Conservation (phyloP, 2,888 invertebrate genomes). For the Zygothrica quintamaculata region DNA sequence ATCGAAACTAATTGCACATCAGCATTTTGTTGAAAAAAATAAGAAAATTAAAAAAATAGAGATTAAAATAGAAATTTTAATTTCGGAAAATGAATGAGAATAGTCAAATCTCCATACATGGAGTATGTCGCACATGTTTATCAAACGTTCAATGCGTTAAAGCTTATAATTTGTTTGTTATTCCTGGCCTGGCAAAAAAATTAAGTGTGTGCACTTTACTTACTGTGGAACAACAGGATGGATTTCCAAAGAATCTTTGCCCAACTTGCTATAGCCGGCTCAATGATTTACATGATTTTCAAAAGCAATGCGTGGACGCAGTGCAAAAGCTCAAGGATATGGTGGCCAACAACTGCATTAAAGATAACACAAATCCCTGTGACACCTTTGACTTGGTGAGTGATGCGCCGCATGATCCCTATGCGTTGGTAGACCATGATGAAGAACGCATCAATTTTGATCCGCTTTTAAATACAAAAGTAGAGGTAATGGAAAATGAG, state of each 20-base stretch:
- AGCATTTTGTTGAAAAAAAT: too few relatives aligned
- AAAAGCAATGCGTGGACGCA: conserved; percentile 75
- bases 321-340: conserved; percentile 71
- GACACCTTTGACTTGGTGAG: conserved; percentile 60
- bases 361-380: conserved; percentile 20
- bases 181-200: conserved; percentile 79
- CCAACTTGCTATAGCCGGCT: conserved; percentile 71
- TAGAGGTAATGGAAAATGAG: conserved; percentile 79
- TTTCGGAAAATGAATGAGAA: conserved; percentile 51
- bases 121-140: conserved; percentile 81
- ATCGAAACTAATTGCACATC: too few relatives aligned
- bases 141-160: conserved; percentile 56
- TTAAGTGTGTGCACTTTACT: conserved; percentile 80
- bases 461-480: conserved; percentile 77
- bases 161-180: conserved; percentile 70
- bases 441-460: conserved; percentile 76
- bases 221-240: conserved; percentile 77
- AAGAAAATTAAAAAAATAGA: too few relatives aligned
- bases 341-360: conserved; percentile 52
- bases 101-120: conserved; percentile 51
- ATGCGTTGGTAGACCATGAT: too few relatives aligned
- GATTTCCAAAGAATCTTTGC: conserved; percentile 79
- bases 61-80: too few relatives aligned
- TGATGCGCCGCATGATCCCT: conserved; percentile 32
- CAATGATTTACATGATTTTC: conserved; percentile 80